These are phyloP conservation scores for Notothenia rossii DNA, from an alignment of 2,113 vertebrate species.

Conservation along the genomic window DNA sequence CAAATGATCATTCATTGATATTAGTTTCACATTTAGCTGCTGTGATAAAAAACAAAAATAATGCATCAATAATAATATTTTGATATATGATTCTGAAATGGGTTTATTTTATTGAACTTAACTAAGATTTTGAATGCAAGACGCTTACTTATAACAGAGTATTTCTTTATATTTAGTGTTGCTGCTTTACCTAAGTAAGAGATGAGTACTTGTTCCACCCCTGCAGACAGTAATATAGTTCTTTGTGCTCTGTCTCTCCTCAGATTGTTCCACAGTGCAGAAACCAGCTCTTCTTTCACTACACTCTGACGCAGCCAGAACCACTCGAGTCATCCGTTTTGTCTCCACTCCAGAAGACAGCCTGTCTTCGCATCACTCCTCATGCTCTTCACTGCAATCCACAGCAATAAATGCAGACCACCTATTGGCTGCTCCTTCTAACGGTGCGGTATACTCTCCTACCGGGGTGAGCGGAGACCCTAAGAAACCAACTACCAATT, in stretches of 20 bases:
- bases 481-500: conserved; percentile 17
- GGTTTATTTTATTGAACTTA: no score
- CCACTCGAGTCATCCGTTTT: conserved; percentile 58
- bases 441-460: conserved; percentile 17
- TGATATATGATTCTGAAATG: no score
- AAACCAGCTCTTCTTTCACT: conserved; percentile 86
- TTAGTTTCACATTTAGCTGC: no score
- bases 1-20: no score
- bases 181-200: no score
- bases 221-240: background rate
- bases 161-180: no score
- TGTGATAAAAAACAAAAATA: no score
- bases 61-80: no score
- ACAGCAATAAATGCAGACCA: conserved; percentile 58
- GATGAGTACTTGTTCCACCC: no score
- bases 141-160: no score
- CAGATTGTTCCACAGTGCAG: conserved; percentile 84
- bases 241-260: conserved; percentile 14
- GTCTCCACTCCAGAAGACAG: conserved; percentile 53
- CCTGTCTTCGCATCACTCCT: conserved; percentile 31
- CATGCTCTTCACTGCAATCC: conserved; percentile 38
- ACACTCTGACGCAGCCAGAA: conserved; percentile 86
- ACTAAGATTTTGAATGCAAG: no score
- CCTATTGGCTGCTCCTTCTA: background rate
- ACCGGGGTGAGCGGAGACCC: conserved; percentile 30